phyloP scores from a whole-genome alignment of 2,888 invertebrate species.

The Sphaerophoria taeniata region DNA sequence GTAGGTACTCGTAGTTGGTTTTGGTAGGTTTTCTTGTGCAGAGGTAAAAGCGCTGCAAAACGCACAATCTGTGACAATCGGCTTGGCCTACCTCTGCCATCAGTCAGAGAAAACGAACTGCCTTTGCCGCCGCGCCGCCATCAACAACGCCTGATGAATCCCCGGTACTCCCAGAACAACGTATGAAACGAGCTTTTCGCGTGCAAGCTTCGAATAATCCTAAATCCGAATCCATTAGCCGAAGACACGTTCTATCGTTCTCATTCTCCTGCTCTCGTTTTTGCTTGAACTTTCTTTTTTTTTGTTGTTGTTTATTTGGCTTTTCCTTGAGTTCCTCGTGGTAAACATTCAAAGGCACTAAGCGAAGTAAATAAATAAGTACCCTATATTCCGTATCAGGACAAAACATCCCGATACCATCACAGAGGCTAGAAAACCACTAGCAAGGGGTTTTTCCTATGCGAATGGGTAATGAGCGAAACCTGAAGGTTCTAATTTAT shows the following conservation, averaged over 20 bases:
- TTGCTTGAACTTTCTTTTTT: constrained; percentile 8
- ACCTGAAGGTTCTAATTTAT: constrained; percentile 65
- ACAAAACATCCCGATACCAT: not conserved
- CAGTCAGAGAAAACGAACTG: constrained; percentile 10
- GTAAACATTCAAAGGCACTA: constrained; percentile 35
- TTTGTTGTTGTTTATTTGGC: not conserved
- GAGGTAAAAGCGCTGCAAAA: constrained; percentile 14
- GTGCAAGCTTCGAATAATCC: constrained; percentile 47
- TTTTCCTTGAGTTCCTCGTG: not conserved
- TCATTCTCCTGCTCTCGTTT: not conserved
- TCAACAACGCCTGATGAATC: not conserved
- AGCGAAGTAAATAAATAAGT: constrained; percentile 47
- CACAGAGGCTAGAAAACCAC: constrained; percentile 44
- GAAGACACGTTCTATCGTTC: constrained; percentile 44
- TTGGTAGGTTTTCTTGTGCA: not conserved
- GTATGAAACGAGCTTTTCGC: constrained; percentile 35
- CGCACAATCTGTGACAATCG: constrained; percentile 61
- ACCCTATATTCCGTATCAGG: constrained; percentile 27
- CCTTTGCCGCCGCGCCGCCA: not conserved
- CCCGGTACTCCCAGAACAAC: not conserved
- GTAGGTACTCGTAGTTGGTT: not conserved
- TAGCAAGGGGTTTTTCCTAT: constrained; percentile 26
- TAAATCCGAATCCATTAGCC: constrained; percentile 60
- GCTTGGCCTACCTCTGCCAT: constrained; percentile 37
- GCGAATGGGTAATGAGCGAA: constrained; percentile 62